Base-by-base conservation (phyloP, 1,140 invertebrate species). In the Acromyrmex charruanus region DNA sequence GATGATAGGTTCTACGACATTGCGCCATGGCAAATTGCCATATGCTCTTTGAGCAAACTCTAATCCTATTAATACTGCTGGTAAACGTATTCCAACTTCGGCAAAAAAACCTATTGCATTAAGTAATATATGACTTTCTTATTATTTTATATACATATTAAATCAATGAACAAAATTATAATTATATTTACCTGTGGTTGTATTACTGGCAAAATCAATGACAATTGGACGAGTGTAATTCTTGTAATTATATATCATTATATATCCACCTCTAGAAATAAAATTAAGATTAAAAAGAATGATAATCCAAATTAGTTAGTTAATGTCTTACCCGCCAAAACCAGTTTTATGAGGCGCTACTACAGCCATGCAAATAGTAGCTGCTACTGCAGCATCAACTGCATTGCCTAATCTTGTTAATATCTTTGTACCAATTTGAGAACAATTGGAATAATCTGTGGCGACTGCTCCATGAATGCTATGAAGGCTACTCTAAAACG, bases 401-500 rank as follows among this genome's bases (percentile, higher is more conserved):
- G 97, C 96, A 93, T 97, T 97, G 9, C 97, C 97, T 65, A 97
- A 97, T 89, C 96, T 95, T 91, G 96, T 96, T 80, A 98, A 94
- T 89, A 97, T 96, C 86, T 96, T 94, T 5, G 96, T 96, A 49
- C 98, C 98, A 87, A 97, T 96, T 87, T 96, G 94, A 44, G 97
- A 98, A 95, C 98, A 98, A 92, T 96, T 95, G 85, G 95, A 94
- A 91, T 96, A 96, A 89, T 97, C 97, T 53, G 97, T 96, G 5
- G 97, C 97, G 69, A 98, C 97, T 88, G 97, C 97, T 59, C 97
- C 97, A 96, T 98, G 97, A 14, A 96, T 96, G 75, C 96, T 96
- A 25, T 69, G 66, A 81, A 88, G 49, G 35, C 51, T 89, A 72
- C 87, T 86, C 94, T 94, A 31, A 68, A 31, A 86, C 39, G 59